Evolutionary conservation across 1,140 invertebrate genomes (phyloP).

Genomic region (Drosophila pallidifrons): DNA sequence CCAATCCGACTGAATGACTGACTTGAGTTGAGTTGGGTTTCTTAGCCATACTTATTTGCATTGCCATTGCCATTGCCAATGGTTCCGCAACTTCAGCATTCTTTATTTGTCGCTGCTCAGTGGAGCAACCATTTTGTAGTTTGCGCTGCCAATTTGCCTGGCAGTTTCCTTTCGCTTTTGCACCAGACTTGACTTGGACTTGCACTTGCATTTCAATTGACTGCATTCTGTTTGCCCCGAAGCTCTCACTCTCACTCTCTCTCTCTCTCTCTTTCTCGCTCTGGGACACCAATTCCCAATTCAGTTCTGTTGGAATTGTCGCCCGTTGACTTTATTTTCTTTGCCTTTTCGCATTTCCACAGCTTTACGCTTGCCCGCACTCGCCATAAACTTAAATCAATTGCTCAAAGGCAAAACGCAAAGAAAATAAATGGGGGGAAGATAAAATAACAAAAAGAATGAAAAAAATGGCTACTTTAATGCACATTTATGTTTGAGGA

Average conservation of each 20-base stretch:
- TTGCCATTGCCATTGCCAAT: constrained; percentile 12
- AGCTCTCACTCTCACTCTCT: constrained; percentile 23
- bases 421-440: constrained; percentile 1
- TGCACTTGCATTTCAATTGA: constrained; percentile 72
- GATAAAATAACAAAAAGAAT: background rate
- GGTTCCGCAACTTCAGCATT: constrained; percentile 4
- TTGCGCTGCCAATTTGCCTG: constrained; percentile 77
- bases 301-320: constrained; percentile 34
- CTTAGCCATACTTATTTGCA: constrained; percentile 39
- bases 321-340: constrained; percentile 61
- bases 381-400: constrained; percentile 67
- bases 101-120: constrained; percentile 71
- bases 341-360: constrained; percentile 50
- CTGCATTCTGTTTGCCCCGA: constrained; percentile 49
- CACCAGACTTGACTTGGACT: constrained; percentile 55
- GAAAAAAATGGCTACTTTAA: constrained; percentile 33
- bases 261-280: background rate
- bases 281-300: constrained; percentile 14
- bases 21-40: constrained; percentile 3
- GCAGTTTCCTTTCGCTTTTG: constrained; percentile 52
- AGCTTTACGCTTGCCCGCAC: constrained; percentile 66
- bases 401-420: constrained; percentile 29
- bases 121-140: constrained; percentile 76
- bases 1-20: background rate
- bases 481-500: constrained; percentile 16